Percentiles rank a stretch among this genome's conserved stretches.
Evolutionary conservation across 2,888 invertebrate species (phyloP).

Genomic region (Idaea aversata): DNA sequence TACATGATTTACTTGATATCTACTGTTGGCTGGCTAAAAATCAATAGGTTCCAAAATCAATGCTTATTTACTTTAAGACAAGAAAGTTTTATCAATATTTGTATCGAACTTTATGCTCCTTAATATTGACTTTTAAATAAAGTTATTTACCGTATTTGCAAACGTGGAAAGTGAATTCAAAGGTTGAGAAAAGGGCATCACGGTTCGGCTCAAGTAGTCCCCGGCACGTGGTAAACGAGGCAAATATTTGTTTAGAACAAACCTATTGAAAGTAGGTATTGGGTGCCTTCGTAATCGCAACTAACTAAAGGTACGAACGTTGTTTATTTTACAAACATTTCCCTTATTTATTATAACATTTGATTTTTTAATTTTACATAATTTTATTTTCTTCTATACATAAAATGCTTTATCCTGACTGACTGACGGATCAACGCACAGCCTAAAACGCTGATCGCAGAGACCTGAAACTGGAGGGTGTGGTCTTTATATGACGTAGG

Average conservation of each 20-base stretch:
- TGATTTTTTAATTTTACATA: too few relatives aligned
- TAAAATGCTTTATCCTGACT: too few relatives aligned
- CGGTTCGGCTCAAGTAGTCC: conserved; percentile 51
- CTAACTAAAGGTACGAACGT: neutral
- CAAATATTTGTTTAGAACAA: conserved; percentile 50
- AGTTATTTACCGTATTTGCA: conserved; percentile 13
- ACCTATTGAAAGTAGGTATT: conserved; percentile 37
- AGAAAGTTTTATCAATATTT: neutral
- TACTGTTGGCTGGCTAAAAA: too few relatives aligned
- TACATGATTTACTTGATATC: too few relatives aligned
- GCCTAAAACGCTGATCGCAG: too few relatives aligned
- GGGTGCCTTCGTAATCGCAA: conserved; percentile 15
- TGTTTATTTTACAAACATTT: neutral
- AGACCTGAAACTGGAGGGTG: too few relatives aligned
- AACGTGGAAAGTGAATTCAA: conserved; percentile 37
- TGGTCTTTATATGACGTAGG: too few relatives aligned
- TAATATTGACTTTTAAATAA: neutral
- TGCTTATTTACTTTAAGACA: neutral
- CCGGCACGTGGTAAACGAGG: conserved; percentile 40
- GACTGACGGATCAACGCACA: too few relatives aligned
- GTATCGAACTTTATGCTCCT: neutral
- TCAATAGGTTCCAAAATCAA: too few relatives aligned
- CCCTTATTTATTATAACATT: neutral
- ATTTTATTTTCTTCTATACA: too few relatives aligned
- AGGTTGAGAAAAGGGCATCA: conserved; percentile 40